Conservation (phyloP, 2,113 vertebrate genomes). For the Psephotus haematonotus region DNA sequence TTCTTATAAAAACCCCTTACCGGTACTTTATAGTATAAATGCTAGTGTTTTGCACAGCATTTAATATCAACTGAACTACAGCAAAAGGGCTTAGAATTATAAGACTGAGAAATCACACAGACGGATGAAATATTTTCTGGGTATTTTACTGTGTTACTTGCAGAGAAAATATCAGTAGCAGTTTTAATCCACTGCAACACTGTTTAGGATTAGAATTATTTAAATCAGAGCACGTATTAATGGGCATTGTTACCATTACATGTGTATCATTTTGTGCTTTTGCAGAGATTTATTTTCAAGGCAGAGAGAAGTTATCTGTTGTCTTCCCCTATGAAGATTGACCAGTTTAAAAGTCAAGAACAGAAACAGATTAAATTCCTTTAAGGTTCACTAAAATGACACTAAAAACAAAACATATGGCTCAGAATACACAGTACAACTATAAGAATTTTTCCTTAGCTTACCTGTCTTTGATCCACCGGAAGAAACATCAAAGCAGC, state of each 20-base stretch:
- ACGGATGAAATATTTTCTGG: not conserved
- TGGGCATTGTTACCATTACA: not conserved
- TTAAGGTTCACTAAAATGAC: not conserved
- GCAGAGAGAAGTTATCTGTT: not conserved
- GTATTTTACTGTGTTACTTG: not conserved
- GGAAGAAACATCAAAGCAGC: not conserved
- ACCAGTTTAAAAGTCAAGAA: not conserved
- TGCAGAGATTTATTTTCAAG: not conserved
- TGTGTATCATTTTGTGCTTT: not conserved
- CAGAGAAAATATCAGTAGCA: not conserved
- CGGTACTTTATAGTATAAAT: not conserved
- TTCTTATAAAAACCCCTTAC: not conserved
- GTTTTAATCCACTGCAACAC: not conserved
- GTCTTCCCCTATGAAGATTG: not conserved
- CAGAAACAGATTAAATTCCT: not conserved
- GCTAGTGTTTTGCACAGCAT: not conserved
- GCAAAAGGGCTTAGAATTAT: not conserved
- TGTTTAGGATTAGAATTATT: not conserved
- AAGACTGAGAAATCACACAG: not conserved
- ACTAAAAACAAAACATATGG: not conserved
- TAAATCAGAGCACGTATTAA: not conserved
- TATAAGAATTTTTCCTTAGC: fast-evolving
- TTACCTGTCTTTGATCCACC: not conserved
- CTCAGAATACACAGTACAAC: not conserved
- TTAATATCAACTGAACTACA: not conserved